These are phyloP conservation scores for Gobio occitaniae DNA, from an alignment of 2,797 vertebrate species.

Conservation along the genomic window DNA sequence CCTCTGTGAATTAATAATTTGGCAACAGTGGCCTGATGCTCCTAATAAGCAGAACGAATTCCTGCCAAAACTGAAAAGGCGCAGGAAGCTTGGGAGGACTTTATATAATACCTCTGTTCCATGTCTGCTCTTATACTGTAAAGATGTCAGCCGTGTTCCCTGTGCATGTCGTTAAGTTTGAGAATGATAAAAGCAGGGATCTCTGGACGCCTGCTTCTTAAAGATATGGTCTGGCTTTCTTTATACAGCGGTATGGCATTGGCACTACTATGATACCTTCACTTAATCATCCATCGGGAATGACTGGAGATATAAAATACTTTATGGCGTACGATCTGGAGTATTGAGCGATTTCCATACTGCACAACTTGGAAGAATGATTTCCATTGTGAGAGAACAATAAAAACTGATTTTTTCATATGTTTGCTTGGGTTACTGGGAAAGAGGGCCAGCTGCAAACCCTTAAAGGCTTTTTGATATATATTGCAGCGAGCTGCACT, in stretches of 20 bases:
- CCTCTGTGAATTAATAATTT: constrained; percentile 52
- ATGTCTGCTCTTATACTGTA: constrained; percentile 50
- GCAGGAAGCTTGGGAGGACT: constrained; percentile 38
- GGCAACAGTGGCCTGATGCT: constrained; percentile 31
- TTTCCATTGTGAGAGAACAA: constrained; percentile 48
- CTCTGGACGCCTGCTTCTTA: constrained; percentile 13
- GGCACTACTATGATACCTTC: constrained; percentile 24
- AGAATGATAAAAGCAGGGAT: constrained; percentile 47
- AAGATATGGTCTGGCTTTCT: constrained; percentile 24
- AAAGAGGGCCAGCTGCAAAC: constrained; percentile 35
- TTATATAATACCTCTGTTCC: constrained; percentile 45
- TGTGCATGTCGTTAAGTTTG: constrained; percentile 49
- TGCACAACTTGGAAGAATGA: constrained; percentile 25
- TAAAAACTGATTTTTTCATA: constrained; percentile 58
- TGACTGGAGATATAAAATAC: constrained; percentile 34
- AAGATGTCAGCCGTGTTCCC: constrained; percentile 54
- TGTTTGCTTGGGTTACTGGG: constrained; percentile 63
- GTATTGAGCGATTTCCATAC: constrained; percentile 36
- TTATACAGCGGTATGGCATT: constrained; percentile 41
- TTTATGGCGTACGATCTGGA: constrained; percentile 13
- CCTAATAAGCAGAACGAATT: constrained; percentile 45
- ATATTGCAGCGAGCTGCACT: constrained; percentile 65
- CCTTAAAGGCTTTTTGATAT: constrained; percentile 65
- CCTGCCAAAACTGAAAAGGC: constrained; percentile 30
- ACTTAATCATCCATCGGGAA: constrained; percentile 39